Conservation (phyloP, 2,113 vertebrate species). For the Vidua chalybeata region DNA sequence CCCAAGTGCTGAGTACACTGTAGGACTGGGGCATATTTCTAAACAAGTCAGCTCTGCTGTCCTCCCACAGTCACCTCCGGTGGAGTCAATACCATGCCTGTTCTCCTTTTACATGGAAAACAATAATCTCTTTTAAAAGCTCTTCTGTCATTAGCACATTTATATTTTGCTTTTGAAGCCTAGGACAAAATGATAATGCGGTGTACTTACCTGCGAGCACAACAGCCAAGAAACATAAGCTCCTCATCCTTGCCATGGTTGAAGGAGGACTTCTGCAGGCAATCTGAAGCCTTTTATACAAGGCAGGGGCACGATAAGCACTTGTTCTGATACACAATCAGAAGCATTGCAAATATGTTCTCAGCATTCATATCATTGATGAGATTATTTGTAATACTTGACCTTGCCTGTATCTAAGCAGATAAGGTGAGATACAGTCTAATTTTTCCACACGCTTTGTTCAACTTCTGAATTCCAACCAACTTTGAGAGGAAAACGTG, state of each 20-base stretch:
- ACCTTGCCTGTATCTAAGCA: background rate
- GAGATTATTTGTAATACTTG: background rate
- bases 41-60: background rate
- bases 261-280: background rate
- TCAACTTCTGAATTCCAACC: background rate
- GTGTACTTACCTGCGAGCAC: background rate
- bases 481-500: background rate
- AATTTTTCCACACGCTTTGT: background rate
- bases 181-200: background rate
- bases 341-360: background rate
- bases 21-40: background rate
- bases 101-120: background rate
- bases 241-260: background rate
- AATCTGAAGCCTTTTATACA: background rate
- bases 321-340: background rate
- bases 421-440: background rate
- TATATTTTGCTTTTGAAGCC: background rate
- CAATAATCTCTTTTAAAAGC: background rate
- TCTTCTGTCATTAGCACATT: accelerated
- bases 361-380: background rate
- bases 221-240: background rate
- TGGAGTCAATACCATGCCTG: background rate
- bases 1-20: too few species aligned
- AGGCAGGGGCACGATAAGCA: background rate
- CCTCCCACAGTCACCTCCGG: background rate